Evolutionary conservation across 2,113 vertebrate species (phyloP).

Genomic region (Nycticebus coucang): DNA sequence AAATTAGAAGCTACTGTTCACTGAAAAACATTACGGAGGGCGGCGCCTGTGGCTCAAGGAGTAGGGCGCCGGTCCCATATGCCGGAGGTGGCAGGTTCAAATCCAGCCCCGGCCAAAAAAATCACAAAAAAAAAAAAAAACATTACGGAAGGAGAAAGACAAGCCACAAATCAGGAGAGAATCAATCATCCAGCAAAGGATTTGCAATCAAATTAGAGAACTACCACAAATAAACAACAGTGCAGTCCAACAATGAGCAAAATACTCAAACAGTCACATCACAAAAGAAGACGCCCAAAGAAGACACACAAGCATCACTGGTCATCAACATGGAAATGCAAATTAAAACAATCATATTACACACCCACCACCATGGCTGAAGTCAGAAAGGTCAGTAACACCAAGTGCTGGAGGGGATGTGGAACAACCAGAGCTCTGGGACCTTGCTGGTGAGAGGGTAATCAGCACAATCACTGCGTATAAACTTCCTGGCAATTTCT

Average conservation of each 20-base stretch:
- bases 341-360: background rate
- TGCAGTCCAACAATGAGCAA: background rate
- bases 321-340: background rate
- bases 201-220: background rate
- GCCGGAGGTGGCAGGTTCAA: too few relatives aligned
- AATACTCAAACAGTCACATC: background rate
- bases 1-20: conserved; percentile 25
- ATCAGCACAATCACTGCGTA: background rate
- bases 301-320: background rate
- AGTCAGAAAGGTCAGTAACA: background rate
- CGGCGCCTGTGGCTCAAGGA: too few relatives aligned
- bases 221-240: conserved; percentile 4
- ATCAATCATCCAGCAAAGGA: conserved; percentile 16
- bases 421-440: background rate
- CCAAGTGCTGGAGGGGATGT: background rate
- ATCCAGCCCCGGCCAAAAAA: too few relatives aligned
- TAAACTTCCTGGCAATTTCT: background rate
- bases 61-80: too few relatives aligned
- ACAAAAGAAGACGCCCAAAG: background rate
- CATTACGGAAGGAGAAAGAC: conserved; percentile 14
- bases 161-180: conserved; percentile 26
- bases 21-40: background rate
- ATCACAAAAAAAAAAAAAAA: too few relatives aligned
- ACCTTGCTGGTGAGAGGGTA: background rate
- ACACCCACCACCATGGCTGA: background rate